Evolutionary conservation across 2,797 vertebrate species (phyloP).

Genomic region (Spinus olivaceus): DNA sequence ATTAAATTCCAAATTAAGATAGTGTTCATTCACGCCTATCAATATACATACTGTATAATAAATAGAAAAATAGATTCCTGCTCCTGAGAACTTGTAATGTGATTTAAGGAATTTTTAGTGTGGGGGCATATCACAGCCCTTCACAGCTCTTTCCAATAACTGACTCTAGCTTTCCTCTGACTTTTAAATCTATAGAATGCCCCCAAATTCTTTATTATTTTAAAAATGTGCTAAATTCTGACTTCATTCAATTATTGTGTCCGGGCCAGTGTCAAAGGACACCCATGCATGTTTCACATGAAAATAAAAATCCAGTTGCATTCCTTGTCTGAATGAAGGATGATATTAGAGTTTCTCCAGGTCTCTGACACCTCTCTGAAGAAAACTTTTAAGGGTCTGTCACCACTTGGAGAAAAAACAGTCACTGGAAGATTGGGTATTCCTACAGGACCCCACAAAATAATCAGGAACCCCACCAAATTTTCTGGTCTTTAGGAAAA

Average conservation of each 20-base stretch:
- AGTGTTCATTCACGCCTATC: not conserved
- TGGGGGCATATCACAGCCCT: not conserved
- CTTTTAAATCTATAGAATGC: not conserved
- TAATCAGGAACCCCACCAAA: not conserved
- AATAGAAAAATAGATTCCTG: not conserved
- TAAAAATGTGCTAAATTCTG: not conserved
- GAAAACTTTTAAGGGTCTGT: not conserved
- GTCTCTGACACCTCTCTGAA: not conserved
- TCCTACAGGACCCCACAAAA: not conserved
- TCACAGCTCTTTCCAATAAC: not conserved
- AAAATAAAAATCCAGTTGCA: not conserved
- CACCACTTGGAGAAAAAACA: rapidly evolving
- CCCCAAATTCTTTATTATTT: not conserved
- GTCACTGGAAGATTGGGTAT: not conserved
- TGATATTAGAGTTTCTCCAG: not conserved
- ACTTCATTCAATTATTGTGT: not conserved
- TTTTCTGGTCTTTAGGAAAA: not conserved
- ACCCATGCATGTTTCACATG: not conserved
- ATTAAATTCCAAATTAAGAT: not conserved
- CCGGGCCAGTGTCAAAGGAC: not conserved
- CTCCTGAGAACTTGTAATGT: not conserved
- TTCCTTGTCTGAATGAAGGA: not conserved
- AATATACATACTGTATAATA: not conserved
- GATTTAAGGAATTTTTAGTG: not conserved
- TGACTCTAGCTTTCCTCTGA: not conserved